Conservation (phyloP, 2,888 invertebrate genomes). For the Hydropsyche betteni region DNA sequence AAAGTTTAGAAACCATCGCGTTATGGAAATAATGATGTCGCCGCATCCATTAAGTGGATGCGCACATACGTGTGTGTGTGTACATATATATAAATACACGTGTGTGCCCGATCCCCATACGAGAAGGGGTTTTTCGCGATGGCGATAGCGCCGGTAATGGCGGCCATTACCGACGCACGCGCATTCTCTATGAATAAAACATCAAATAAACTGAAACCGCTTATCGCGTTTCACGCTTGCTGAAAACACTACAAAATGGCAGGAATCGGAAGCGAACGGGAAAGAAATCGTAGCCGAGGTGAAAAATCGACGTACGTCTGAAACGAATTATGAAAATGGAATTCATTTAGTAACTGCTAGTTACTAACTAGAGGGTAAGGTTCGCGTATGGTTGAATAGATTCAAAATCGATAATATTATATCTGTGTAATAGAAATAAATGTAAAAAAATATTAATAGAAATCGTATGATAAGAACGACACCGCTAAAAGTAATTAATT, state of each 20-base stretch:
- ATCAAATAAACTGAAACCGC: constrained; percentile 49
- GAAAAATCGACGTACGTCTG: background rate
- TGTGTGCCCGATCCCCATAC: no score
- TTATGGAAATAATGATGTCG: constrained; percentile 34
- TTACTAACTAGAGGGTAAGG: no score
- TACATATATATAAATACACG: no score
- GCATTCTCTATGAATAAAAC: constrained; percentile 48
- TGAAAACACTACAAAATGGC: background rate
- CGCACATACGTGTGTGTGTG: background rate
- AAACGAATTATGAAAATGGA: no score
- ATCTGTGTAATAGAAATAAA: no score
- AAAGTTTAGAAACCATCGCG: background rate
- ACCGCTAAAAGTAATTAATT: no score
- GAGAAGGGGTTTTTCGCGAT: constrained; percentile 30
- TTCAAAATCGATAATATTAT: no score
- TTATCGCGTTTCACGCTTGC: constrained; percentile 38
- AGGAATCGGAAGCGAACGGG: background rate
- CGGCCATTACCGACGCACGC: constrained; percentile 39
- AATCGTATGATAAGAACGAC: no score
- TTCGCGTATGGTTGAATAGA: no score
- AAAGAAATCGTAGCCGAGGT: background rate
- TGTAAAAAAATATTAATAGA: no score
- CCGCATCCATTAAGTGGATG: constrained; percentile 33
- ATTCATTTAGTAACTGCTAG: no score
- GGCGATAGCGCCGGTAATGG: constrained; percentile 46